Base-by-base conservation (phyloP, 2,888 invertebrate species). In the Brenthis hecate region DNA sequence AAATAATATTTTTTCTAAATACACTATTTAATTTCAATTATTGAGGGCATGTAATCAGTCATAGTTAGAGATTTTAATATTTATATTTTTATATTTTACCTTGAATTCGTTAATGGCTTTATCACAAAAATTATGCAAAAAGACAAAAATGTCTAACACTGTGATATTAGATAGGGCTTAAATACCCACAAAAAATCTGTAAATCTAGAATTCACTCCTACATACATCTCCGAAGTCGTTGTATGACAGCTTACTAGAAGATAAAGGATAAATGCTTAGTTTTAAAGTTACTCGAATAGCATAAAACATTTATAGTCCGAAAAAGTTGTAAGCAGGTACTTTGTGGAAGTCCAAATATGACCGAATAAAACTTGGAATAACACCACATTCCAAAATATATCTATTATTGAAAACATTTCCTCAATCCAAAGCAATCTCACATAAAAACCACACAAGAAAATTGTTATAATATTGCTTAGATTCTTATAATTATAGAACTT, bases 381-480 rank as follows among this genome's bases (percentile, higher is more conserved):
- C 13, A 16, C 19, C 6, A 61, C 50, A 61, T 36, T 19, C 32
- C 50, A 32, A 51, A 51, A 36, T 53, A 53, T 62, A 13, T 43
- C 36, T 11, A 43, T 60, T 11, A 28, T 48, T 60, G 23, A 28
- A 60, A 48, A 54, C 32, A 62, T 16, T 36, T 62, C 32, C 55
- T 56, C 48, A 43, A 60, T 50, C 50, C 36, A 66, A 50, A 19
- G 48, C 58, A 53, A 60, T 51, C 23, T 43, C 19, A 16, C 43
- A 54, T 11, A 50, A 50, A 65, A 36, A 54, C 54, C 51, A 56
- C 65, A 74, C 67, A 69, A 43, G 36, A 36, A 71, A 77, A 73
- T 77, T 72, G 68, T 78, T 75, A 77, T 77, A 81, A 81, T 91
- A 90, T 91, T 91, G 88, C 91, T 91, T 88, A 85, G 74, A 77